Percentiles rank a stretch among this genome's conserved stretches.
phyloP scores from a whole-genome alignment of 2,113 vertebrate species.

The Willisornis vidua region DNA sequence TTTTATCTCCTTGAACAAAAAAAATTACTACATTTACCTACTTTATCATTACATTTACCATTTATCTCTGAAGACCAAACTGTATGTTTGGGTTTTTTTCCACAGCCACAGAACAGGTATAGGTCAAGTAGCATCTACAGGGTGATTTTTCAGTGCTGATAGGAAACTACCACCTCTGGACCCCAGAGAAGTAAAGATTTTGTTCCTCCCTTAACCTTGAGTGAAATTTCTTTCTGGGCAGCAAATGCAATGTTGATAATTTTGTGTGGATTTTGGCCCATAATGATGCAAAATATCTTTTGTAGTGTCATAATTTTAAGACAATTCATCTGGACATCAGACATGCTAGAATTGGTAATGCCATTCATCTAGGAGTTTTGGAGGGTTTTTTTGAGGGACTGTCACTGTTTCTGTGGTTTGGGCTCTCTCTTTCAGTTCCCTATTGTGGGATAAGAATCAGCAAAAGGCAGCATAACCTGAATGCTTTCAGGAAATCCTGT shows the following conservation, averaged over 20 bases:
- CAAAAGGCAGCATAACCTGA: background rate
- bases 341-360: background rate
- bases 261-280: background rate
- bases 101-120: background rate
- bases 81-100: background rate
- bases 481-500: background rate
- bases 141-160: background rate
- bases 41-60: too few relatives aligned
- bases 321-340: background rate
- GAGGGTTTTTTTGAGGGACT: fast-evolving
- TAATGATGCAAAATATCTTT: background rate
- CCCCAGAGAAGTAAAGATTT: background rate
- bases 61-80: background rate
- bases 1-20: background rate
- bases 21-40: background rate
- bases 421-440: background rate
- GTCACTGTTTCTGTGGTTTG: fast-evolving
- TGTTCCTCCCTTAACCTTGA: background rate
- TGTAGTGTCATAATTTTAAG: background rate
- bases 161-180: background rate
- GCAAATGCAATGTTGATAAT: background rate
- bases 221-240: background rate
- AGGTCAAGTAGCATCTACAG: background rate
- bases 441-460: background rate
- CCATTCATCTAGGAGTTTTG: background rate